A percentile compares a stretch with the other conserved stretches of the same genome.
These are phyloP conservation scores for Chelon auratus DNA, from an alignment of 2,797 vertebrate species.

Conservation along the genomic window DNA sequence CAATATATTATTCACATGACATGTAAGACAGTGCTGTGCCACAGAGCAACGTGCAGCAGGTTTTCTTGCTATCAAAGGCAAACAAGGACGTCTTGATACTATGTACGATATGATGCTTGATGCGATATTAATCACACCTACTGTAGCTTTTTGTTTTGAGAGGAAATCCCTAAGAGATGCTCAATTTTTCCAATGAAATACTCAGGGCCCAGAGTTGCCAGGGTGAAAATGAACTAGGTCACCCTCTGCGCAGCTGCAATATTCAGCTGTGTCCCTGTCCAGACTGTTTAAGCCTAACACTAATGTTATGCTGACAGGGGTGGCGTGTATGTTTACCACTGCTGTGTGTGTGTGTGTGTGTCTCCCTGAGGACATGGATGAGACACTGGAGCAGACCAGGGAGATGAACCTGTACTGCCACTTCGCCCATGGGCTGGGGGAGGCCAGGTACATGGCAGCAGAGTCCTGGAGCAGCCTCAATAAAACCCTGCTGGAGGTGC, in stretches of 20 bases:
- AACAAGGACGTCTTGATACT: conserved; percentile 29
- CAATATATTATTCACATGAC: conserved; percentile 50
- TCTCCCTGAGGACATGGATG: conserved; percentile 84
- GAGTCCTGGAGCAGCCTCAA: conserved; percentile 89
- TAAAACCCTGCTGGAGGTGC: conserved; percentile 88
- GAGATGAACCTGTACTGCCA: conserved; percentile 92
- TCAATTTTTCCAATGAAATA: conserved; percentile 36
- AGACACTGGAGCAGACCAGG: conserved; percentile 81
- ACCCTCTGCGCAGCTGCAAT: conserved; percentile 61
- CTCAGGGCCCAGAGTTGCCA: conserved; percentile 40
- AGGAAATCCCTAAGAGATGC: conserved; percentile 35
- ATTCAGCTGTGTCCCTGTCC: conserved; percentile 74
- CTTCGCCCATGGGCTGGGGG: conserved; percentile 88
- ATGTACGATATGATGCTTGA: conserved; percentile 3
- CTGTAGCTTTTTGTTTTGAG: conserved; percentile 1
- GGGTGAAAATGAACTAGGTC: conserved; percentile 73
- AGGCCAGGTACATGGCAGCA: conserved; percentile 89
- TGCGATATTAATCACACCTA: conserved; percentile 19
- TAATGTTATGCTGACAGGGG: conserved; percentile 64
- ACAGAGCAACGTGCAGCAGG: conserved; percentile 49
- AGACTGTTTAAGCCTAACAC: conserved; percentile 61
- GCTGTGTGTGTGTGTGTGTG: conserved; percentile 25
- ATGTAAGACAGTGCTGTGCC: conserved; percentile 39
- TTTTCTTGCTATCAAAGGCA: conserved; percentile 53
- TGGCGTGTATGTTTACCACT: conserved; percentile 31